Evolutionary conservation across 2,888 invertebrate species (phyloP), one percentile per base, ranked within the genome.

Genomic region (Cyaniris semiargus): DNA sequence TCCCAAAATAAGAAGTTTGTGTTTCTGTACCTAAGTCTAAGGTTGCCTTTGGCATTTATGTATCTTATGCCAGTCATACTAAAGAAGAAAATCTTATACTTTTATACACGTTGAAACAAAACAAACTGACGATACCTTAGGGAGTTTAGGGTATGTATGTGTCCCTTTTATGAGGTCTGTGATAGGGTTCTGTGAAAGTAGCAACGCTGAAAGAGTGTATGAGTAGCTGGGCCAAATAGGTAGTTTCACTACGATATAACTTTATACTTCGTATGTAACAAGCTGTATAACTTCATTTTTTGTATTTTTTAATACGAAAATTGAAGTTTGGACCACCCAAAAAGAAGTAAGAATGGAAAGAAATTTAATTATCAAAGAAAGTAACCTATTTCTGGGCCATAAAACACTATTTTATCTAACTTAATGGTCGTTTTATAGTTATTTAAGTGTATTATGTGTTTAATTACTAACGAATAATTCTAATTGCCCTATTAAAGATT

Each of bases 371-470:
- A 60, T 60, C 60, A 23, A 10, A 23, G 60, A 60, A 60, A 21
- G 23, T 21, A 60, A 10, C 3, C 23, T 60, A 21, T 10, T 23
- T 4, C 21, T 13, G 1, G 5, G 1, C 10, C 4, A 23, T 23
- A 60, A 60, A 60, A 60, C 58, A 58, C 23, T 23, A 60, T 60
- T 60, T 60, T 60, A 60, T 60, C 60, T 60, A 23, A 23, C 1
- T 60, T 60, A 23, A 23, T 60, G 60, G 23, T 10, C 21, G 23
- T 23, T 60, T 60, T 21, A 60, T 60, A 23, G 60, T 60, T 56
- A 5, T 56, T 56, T 23, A 60, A 13, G 13, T 60, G 8, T 60
- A 60, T 60, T 23, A 60, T 13, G 60, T 60, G 60, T 60, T 60
- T 23, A 23, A 60, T 60, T 60, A 60, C 60, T 23, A 21, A 60